These are phyloP conservation scores for Odocoileus hemionus DNA, from an alignment of 2,113 vertebrate genomes.

Conservation along the genomic window DNA sequence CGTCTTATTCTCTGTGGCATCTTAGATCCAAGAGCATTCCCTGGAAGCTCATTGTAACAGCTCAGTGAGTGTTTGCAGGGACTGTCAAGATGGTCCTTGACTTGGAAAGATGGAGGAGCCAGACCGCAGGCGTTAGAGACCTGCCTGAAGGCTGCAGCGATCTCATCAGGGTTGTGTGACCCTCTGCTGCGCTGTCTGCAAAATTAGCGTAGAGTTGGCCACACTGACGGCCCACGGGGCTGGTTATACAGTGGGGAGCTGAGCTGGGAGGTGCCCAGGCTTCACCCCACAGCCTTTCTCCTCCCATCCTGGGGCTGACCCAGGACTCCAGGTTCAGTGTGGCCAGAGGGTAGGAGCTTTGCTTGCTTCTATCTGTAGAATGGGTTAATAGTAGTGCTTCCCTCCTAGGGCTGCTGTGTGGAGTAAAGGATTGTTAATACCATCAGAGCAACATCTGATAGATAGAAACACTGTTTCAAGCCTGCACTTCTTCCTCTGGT, in stretches of 20 bases:
- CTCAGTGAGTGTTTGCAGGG: not conserved
- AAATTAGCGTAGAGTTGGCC: too few species aligned
- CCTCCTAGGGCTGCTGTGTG: not conserved
- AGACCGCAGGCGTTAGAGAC: accelerated
- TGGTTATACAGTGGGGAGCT: not conserved
- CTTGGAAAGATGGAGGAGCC: not conserved
- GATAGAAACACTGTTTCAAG: not conserved
- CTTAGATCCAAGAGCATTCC: not conserved
- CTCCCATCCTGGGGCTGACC: not conserved
- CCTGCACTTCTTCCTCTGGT: not conserved
- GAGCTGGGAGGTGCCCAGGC: not conserved
- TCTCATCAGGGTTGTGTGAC: accelerated
- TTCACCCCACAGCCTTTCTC: not conserved
- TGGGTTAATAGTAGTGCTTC: too few species aligned
- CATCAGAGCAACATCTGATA: not conserved
- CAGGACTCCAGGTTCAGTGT: not conserved
- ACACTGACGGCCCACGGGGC: not conserved
- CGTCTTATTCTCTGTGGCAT: not conserved
- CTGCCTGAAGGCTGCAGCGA: accelerated
- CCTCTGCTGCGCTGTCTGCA: not conserved
- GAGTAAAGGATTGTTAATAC: not conserved
- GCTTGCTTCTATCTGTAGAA: not conserved
- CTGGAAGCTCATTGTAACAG: not conserved
- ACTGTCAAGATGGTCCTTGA: not conserved
- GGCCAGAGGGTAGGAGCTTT: not conserved